Base-by-base conservation (phyloP, 2,113 vertebrate species). In the Spheniscus mendiculus region DNA sequence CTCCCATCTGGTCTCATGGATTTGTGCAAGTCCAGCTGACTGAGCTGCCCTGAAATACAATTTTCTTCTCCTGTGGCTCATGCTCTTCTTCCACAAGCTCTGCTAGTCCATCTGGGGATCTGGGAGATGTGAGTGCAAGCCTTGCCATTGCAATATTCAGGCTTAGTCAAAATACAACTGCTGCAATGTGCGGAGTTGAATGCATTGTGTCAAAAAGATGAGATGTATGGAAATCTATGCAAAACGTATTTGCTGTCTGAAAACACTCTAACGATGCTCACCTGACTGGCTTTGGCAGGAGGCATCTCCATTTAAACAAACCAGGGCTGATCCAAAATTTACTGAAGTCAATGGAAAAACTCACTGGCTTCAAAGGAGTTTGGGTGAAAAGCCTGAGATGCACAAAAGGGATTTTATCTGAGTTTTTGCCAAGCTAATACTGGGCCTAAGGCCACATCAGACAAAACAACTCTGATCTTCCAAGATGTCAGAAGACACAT, bases 41-140 rank as follows among this genome's bases (percentile, higher is more conserved):
- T 17, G 38, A 82, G 56, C 47, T 65, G 58, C 58, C 15, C 58
- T 17, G 27, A 83, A 89, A 87, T 2, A 8, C 15, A 25, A 12
- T 13, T 42, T 72, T 9, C 47, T 32, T 10, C 55, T 59, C 4
- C 55, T 87, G 12, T 56, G 58, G 26, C 47, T 79, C 73, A 74
- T 9, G 14, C 2, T 79, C 30, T 52, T 72, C 25, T 12, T 32
- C 70, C 79, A 62, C 0, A 4, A 42, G 40, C 58, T 65, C 86
- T 80, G 62, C 38, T 55, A 36, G 12, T 42, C 56, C 0, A 0
- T 36, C 1, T 40, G 44, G 42, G 47, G 29, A 70, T 6, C 11
- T 17, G 66, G 49, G 79, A 86, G 58, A 36, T 23, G 27, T 1
- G 15, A 79, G 12, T 18, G 40, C 20, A 66, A 81, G 40, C 16